Percentiles rank a stretch among this genome's conserved stretches.
These are phyloP conservation scores for Syngnathus typhle DNA, from an alignment of 2,113 vertebrate species.

Conservation along the genomic window DNA sequence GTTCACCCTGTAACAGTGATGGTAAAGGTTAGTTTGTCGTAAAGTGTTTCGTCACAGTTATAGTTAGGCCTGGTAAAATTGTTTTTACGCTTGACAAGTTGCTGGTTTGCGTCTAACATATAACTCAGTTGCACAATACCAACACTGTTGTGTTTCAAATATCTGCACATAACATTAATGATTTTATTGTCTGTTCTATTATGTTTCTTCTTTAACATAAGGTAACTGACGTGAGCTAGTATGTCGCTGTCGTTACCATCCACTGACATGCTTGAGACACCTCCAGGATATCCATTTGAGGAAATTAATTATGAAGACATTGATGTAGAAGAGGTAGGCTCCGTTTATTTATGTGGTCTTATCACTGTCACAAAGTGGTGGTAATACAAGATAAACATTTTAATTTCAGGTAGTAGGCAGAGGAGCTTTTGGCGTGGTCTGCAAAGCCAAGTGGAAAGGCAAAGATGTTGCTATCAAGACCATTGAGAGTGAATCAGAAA, in stretches of 20 bases:
- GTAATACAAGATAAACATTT: neutral
- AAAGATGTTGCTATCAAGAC: constrained; percentile 99
- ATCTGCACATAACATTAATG: neutral
- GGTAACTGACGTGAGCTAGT: constrained; percentile 59
- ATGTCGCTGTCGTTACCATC: constrained; percentile 74
- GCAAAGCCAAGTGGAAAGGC: constrained; percentile 98
- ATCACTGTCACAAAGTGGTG: neutral
- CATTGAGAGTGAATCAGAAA: constrained; percentile 98
- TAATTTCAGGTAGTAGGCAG: constrained; percentile 89
- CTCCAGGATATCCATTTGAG: constrained; percentile 92
- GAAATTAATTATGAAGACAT: constrained; percentile 95
- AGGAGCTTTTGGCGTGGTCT: constrained; percentile 98
- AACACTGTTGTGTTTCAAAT: neutral
- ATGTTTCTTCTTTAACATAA: constrained; percentile 35
- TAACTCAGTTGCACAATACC: neutral
- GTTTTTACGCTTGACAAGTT: neutral
- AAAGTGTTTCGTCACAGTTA: neutral
- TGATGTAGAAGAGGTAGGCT: constrained; percentile 90
- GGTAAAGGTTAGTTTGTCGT: neutral
- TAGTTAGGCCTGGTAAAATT: neutral
- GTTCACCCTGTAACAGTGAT: neutral
- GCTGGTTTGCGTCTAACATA: neutral
- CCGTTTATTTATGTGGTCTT: neutral
- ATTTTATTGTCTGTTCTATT: neutral
- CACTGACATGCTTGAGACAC: constrained; percentile 88